Conservation (phyloP, 2,113 vertebrate genomes). For the Xiphorhynchus elegans region DNA sequence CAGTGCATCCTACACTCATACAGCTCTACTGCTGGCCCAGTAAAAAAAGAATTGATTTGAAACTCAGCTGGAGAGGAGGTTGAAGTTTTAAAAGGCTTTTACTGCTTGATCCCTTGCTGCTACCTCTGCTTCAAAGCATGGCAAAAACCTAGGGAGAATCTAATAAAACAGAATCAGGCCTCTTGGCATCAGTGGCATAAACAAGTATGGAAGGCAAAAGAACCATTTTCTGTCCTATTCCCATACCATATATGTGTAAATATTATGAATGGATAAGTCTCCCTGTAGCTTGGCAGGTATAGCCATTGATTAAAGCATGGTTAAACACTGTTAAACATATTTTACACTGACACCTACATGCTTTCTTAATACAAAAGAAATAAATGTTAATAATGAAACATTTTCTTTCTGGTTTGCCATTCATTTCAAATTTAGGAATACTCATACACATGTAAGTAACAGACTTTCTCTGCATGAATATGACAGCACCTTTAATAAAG, state of each 20-base stretch:
- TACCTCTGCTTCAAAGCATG: slow-evolving; percentile 36
- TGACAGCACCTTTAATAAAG: background rate
- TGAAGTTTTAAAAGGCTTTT: slow-evolving; percentile 52
- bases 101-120: slow-evolving; percentile 32
- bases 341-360: background rate
- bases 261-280: background rate
- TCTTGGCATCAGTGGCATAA: background rate
- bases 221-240: background rate
- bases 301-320: background rate
- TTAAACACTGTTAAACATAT: background rate
- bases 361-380: background rate
- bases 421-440: background rate
- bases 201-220: background rate
- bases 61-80: slow-evolving; percentile 3
- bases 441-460: background rate
- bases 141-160: slow-evolving; percentile 3
- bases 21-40: background rate
- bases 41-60: slow-evolving; percentile 18
- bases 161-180: slow-evolving; percentile 28
- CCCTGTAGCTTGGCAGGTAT: background rate
- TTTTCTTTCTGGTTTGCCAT: background rate
- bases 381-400: background rate
- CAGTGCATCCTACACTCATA: background rate
- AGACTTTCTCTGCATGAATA: background rate
- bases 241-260: background rate